A percentile compares a stretch with the other conserved stretches of the same genome.
phyloP scores from a whole-genome alignment of 2,113 vertebrate genomes.

The Dryoscopus gambensis region DNA sequence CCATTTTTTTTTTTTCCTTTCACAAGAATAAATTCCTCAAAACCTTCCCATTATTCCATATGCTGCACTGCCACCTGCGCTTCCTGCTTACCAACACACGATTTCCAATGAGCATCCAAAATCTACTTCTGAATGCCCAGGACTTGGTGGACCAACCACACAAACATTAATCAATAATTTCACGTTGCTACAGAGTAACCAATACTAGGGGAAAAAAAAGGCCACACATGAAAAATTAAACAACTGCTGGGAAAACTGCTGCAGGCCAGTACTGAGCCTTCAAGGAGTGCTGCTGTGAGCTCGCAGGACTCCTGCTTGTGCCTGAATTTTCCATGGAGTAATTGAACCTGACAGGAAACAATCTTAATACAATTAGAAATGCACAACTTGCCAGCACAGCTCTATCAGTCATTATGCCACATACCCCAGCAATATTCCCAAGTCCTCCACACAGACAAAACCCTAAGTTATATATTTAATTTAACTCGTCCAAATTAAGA shows the following conservation, averaged over 20 bases:
- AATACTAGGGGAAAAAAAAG: not conserved
- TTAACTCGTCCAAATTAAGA: not conserved
- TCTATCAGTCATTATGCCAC: not conserved
- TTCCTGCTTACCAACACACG: not conserved
- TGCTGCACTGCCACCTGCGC: not conserved
- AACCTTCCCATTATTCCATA: not conserved
- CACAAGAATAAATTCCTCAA: not conserved
- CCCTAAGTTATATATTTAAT: not conserved
- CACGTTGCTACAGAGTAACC: not conserved
- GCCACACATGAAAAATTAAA: not conserved
- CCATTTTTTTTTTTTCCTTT: not conserved
- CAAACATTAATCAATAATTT: not conserved
- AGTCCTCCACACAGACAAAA: fast-evolving
- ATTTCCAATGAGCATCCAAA: not conserved
- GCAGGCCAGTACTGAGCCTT: not conserved
- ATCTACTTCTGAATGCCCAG: not conserved
- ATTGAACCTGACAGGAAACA: not conserved
- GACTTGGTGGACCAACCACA: not conserved
- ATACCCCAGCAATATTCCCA: fast-evolving
- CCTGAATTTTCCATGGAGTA: not conserved
- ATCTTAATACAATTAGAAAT: not conserved
- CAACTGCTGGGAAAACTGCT: not conserved
- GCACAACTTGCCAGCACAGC: not conserved
- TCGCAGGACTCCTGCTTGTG: fast-evolving
- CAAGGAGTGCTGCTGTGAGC: not conserved